phyloP scores from a whole-genome alignment of 1,140 invertebrate species.

The Pogonognathellus flavescens region DNA sequence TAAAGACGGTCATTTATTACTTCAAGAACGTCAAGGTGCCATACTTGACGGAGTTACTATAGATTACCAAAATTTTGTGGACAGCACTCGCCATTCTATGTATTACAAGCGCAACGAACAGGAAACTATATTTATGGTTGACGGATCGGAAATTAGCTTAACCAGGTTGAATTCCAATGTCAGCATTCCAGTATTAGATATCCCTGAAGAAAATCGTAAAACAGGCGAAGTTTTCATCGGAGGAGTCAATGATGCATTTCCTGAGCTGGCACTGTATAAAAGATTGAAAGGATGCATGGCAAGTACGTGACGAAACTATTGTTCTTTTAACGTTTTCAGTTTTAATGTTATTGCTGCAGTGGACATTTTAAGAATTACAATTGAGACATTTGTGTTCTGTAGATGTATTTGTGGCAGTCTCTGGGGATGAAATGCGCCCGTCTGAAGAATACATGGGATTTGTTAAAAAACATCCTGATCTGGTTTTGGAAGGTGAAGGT shows the following conservation, averaged over 20 bases:
- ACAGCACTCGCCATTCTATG: constrained; percentile 86
- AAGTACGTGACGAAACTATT: constrained; percentile 75
- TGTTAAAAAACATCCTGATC: constrained; percentile 83
- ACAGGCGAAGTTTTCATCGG: constrained; percentile 82
- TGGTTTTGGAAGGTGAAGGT: constrained; percentile 77
- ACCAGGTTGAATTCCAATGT: neutral
- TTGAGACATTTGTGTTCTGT: constrained; percentile 52
- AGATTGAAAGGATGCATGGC: constrained; percentile 90
- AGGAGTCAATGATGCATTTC: constrained; percentile 84
- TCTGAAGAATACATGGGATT: constrained; percentile 90
- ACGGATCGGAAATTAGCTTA: constrained; percentile 80
- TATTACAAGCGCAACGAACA: constrained; percentile 84
- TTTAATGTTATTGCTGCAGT: neutral
- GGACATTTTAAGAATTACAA: neutral
- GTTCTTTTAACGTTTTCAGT: neutral
- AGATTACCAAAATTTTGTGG: constrained; percentile 83
- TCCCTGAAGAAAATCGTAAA: neutral
- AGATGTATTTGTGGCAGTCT: constrained; percentile 87
- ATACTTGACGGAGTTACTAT: constrained; percentile 78
- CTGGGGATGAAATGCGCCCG: constrained; percentile 84
- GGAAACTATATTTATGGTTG: constrained; percentile 78
- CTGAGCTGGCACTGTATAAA: constrained; percentile 81
- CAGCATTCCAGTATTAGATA: neutral
- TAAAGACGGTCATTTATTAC: constrained; percentile 83
- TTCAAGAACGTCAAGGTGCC: constrained; percentile 86